These are phyloP conservation scores for Enteromius mattozi DNA, from an alignment of 2,797 vertebrate species.

Conservation along the genomic window DNA sequence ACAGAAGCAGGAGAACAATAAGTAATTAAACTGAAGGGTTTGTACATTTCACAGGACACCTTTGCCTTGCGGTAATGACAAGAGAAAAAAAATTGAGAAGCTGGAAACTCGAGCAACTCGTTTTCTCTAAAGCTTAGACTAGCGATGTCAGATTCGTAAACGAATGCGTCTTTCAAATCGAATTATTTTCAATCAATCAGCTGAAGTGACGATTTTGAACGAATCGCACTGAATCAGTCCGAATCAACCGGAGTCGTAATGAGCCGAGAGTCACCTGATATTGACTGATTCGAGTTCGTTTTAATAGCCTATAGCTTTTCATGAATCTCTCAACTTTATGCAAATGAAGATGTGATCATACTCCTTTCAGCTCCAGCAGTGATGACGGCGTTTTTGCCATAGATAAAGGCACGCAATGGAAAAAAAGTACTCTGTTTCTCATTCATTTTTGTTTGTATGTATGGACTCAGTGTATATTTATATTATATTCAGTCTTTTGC, in stretches of 20 bases:
- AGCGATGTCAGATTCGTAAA: not conserved
- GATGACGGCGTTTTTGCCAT: too few relatives aligned
- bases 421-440: too few relatives aligned
- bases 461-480: too few relatives aligned
- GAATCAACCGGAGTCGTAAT: not conserved
- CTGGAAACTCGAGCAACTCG: not conserved
- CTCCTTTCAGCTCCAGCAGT: too few relatives aligned
- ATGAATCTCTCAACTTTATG: too few relatives aligned
- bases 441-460: too few relatives aligned
- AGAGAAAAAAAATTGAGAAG: constrained; percentile 66
- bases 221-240: too few relatives aligned
- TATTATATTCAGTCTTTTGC: too few relatives aligned
- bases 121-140: constrained; percentile 69
- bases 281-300: not conserved
- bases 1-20: not conserved
- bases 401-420: too few relatives aligned
- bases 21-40: constrained; percentile 24
- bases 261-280: not conserved
- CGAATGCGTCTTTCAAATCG: not conserved
- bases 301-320: not conserved
- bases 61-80: constrained; percentile 52
- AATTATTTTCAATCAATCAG: not conserved
- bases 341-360: too few relatives aligned
- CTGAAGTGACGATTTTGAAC: not conserved
- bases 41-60: not conserved